phyloP scores from a whole-genome alignment of 2,888 invertebrate species.

The Drosophila ezoana region DNA sequence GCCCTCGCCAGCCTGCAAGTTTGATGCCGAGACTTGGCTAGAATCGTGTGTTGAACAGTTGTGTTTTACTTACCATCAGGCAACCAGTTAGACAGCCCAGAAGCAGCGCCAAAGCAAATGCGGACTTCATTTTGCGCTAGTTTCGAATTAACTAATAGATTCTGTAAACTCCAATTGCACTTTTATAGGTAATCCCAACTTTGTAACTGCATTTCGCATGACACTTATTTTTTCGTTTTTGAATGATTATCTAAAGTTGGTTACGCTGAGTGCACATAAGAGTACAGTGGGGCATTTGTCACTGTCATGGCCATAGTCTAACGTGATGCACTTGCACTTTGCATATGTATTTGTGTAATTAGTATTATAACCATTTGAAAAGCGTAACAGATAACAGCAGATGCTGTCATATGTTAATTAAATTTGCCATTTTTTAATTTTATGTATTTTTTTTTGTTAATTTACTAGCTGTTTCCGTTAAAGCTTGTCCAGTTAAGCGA shows the following conservation, averaged over 20 bases:
- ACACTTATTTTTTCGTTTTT: constrained; percentile 2
- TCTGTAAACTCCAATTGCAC: constrained; percentile 7
- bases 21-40: not conserved
- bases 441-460: not conserved
- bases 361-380: constrained; percentile 18
- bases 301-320: constrained; percentile 20
- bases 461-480: not conserved
- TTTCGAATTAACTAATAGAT: constrained; percentile 32
- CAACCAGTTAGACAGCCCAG: constrained; percentile 44
- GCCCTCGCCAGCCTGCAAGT: constrained; percentile 9
- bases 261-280: constrained; percentile 33
- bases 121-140: constrained; percentile 53
- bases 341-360: constrained; percentile 1
- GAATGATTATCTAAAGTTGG: constrained; percentile 27
- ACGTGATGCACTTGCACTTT: not conserved
- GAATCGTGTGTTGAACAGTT: not conserved
- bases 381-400: not conserved
- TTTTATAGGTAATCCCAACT: constrained; percentile 35
- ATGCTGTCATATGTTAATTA: not conserved
- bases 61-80: constrained; percentile 31
- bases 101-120: constrained; percentile 43
- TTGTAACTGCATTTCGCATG: constrained; percentile 26
- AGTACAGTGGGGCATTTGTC: constrained; percentile 5
- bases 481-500: too few relatives aligned
- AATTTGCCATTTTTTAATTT: constrained; percentile 2